Conservation (phyloP, 1,140 invertebrate genomes). For the Aphaenogaster floridana region DNA sequence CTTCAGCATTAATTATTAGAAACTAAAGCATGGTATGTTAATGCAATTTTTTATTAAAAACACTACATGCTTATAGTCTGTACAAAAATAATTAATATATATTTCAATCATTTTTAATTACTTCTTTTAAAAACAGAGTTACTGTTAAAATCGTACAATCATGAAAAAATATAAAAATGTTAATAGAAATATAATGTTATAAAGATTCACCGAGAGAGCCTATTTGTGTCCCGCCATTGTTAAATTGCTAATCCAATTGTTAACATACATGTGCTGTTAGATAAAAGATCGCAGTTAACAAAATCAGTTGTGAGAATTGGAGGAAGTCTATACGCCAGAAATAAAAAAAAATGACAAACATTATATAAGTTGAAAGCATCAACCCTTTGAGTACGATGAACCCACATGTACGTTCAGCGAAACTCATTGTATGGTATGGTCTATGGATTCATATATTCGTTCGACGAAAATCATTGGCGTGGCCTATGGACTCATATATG, state of each 20-base stretch:
- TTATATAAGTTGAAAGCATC: constrained; percentile 41
- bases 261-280: neutral
- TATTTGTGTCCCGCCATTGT: neutral
- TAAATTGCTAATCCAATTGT: neutral
- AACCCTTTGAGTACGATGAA: constrained; percentile 24
- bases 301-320: constrained; percentile 35
- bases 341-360: constrained; percentile 13
- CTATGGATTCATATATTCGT: neutral
- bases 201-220: neutral
- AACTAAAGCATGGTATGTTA: neutral
- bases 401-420: neutral
- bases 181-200: constrained; percentile 16
- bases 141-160: neutral
- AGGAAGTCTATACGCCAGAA: constrained; percentile 21
- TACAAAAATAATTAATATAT: neutral
- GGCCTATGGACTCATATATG: neutral
- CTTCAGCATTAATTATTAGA: neutral
- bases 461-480: neutral
- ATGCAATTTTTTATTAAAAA: constrained; percentile 12
- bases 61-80: neutral
- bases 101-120: neutral
- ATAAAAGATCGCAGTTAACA: constrained; percentile 16
- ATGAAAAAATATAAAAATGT: constrained; percentile 4
- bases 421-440: neutral
- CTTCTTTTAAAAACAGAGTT: neutral